Conservation (phyloP, 2,113 vertebrate genomes). For the Salvelinus sp. region DNA sequence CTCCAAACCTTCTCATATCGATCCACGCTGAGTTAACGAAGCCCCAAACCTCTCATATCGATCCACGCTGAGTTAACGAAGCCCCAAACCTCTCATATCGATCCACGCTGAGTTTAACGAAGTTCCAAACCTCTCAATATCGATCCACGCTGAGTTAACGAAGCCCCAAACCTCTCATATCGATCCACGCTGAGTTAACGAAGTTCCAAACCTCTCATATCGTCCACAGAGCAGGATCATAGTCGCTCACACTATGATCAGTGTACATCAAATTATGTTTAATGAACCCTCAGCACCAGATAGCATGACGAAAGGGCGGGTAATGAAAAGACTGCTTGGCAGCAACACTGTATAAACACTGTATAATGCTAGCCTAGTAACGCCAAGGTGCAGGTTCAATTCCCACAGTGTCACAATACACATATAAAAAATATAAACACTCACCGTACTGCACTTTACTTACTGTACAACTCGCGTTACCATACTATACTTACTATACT, state of each 20-base stretch:
- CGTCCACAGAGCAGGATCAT: conserved; percentile 40
- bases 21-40: conserved; percentile 37
- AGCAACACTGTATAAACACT: too few species aligned
- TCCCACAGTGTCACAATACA: too few species aligned
- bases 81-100: conserved; percentile 33
- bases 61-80: conserved; percentile 35
- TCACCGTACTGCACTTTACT: neutral
- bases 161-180: conserved; percentile 21
- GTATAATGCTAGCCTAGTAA: too few species aligned
- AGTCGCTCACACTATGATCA: conserved; percentile 50
- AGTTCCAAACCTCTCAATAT: conserved; percentile 20
- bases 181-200: conserved; percentile 46
- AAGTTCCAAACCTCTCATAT: conserved; percentile 21
- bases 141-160: conserved; percentile 46
- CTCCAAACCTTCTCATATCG: conserved; percentile 35
- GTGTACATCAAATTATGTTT: conserved; percentile 68
- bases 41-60: conserved; percentile 36
- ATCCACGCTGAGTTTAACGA: conserved; percentile 34
- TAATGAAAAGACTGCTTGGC: too few species aligned
- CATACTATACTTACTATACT: too few species aligned
- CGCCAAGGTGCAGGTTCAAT: too few species aligned
- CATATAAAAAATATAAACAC: neutral
- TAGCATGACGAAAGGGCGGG: conserved; percentile 52
- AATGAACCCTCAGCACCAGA: conserved; percentile 66
- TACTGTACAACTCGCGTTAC: too few species aligned